A percentile compares a stretch with the other conserved stretches of the same genome.
These are phyloP conservation scores for Rotaria sp. DNA, from an alignment of 2,888 invertebrate genomes.

Conservation along the genomic window DNA sequence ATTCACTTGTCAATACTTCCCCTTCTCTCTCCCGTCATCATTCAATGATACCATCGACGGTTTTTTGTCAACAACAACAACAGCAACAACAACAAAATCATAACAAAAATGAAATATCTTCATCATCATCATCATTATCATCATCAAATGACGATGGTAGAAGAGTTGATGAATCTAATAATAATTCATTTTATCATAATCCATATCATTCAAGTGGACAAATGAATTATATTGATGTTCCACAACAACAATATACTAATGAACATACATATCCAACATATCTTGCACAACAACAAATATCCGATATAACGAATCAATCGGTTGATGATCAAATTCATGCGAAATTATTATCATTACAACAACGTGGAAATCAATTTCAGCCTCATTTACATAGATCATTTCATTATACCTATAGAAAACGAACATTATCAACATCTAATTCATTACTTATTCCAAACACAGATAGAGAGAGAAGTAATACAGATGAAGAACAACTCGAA, in stretches of 20 bases:
- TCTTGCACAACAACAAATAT: background rate
- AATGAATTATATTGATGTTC: conserved; percentile 13
- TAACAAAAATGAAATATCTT: background rate
- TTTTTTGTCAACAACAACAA: background rate
- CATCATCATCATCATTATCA: background rate
- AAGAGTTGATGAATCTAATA: background rate
- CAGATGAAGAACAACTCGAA: too few relatives aligned
- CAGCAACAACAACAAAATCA: background rate
- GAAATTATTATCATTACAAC: background rate
- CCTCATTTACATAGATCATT: background rate
- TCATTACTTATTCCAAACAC: background rate
- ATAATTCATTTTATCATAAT: conserved; percentile 22
- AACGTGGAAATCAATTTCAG: background rate
- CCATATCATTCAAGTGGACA: conserved; percentile 1
- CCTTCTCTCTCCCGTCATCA: background rate
- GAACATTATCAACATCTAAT: background rate
- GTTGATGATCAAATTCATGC: background rate
- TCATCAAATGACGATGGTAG: background rate
- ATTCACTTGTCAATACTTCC: background rate
- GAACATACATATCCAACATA: background rate
- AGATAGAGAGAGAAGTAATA: background rate
- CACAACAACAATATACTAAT: conserved; percentile 12
- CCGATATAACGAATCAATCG: background rate
- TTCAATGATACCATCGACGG: background rate
- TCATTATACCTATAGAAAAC: background rate